Conservation (phyloP, 30 jellyfish, hydroid and myxozoan genomes). For the Pseudorhiza aurosa region DNA sequence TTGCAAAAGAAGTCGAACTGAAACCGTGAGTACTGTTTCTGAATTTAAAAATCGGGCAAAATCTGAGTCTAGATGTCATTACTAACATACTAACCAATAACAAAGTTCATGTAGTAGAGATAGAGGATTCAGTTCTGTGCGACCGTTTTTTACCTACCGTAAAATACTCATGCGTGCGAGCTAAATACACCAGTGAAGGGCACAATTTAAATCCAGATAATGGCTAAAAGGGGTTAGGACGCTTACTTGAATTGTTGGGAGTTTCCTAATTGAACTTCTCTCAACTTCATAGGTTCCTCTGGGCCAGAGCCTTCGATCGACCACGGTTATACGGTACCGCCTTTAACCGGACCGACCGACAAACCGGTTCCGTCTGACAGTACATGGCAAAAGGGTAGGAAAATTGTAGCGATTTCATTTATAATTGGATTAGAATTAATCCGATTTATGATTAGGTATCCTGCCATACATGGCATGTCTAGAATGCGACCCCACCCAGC, state of each 20-base stretch:
- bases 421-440: conserved; percentile 60
- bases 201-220: conserved; percentile 24
- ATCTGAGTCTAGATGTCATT: no score
- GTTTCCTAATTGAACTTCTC: conserved; percentile 49
- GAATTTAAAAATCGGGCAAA: no score
- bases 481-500: conserved; percentile 44
- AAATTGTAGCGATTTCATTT: conserved; percentile 67
- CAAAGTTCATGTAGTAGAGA: no score
- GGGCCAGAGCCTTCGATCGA: conserved; percentile 84
- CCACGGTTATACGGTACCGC: conserved; percentile 56
- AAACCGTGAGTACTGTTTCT: conserved; percentile 4
- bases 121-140: neutral
- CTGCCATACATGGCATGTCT: conserved; percentile 34
- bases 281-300: conserved; percentile 81
- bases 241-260: conserved; percentile 18
- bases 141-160: neutral
- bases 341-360: conserved; percentile 57
- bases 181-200: conserved; percentile 27
- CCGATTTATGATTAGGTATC: conserved; percentile 57
- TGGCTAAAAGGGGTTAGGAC: conserved; percentile 92
- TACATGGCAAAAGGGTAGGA: conserved; percentile 95
- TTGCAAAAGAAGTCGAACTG: neutral
- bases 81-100: no score
- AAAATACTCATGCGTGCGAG: conserved; percentile 9
- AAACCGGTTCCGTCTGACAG: conserved; percentile 77